Conservation (phyloP, 2,888 invertebrate genomes). For the Kryphioiulus occultus region DNA sequence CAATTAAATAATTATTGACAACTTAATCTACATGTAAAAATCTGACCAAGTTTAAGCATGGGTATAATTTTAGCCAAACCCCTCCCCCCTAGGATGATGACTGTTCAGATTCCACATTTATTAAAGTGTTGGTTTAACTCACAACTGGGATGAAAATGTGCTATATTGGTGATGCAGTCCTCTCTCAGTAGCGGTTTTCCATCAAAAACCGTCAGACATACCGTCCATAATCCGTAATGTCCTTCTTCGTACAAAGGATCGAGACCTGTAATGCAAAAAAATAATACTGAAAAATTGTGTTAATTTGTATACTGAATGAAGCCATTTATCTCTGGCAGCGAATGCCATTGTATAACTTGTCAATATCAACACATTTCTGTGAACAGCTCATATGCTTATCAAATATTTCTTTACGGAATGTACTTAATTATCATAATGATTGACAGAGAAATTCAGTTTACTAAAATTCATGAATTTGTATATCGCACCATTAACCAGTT, state of each 20-base stretch:
- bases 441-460: neutral
- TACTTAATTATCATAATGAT: no score
- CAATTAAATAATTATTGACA: neutral
- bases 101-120: no score
- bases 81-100: no score
- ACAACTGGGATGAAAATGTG: slow-evolving; percentile 52
- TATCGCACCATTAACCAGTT: neutral
- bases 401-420: no score
- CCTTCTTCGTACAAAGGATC: slow-evolving; percentile 52
- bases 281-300: neutral
- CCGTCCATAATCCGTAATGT: slow-evolving; percentile 51
- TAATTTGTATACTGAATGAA: neutral
- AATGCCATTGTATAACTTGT: no score
- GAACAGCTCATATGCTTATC: no score
- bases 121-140: neutral
- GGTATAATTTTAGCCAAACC: no score
- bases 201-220: slow-evolving; percentile 50
- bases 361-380: no score
- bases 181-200: slow-evolving; percentile 43
- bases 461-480: neutral
- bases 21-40: no score
- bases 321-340: no score
- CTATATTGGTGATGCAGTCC: slow-evolving; percentile 50
- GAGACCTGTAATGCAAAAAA: neutral
- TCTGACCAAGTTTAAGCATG: no score